Evolutionary conservation across 2,797 vertebrate species (phyloP).

Genomic region (Tachyglossus aculeatus): DNA sequence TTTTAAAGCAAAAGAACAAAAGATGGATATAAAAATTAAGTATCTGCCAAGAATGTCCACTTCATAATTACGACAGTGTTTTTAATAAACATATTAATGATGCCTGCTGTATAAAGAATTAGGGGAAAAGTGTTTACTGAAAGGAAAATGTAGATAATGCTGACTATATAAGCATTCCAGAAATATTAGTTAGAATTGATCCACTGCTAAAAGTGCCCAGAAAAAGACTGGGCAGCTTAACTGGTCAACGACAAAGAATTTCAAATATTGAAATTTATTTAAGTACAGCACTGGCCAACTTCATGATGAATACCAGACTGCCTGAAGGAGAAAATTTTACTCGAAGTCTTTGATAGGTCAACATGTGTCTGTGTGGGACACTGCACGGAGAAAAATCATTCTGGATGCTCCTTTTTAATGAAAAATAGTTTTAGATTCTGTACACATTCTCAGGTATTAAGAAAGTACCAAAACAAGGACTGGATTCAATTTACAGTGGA

Average conservation of each 20-base stretch:
- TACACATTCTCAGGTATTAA: conserved; percentile 11
- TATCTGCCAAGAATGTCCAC: neutral
- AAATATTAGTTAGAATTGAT: conserved; percentile 13
- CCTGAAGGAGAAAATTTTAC: too few species aligned
- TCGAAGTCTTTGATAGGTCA: too few species aligned
- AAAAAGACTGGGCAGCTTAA: neutral
- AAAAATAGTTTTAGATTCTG: neutral
- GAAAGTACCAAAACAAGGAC: neutral
- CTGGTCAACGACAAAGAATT: too few species aligned
- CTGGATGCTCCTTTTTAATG: conserved; percentile 17
- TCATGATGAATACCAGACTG: too few species aligned
- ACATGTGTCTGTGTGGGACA: too few species aligned
- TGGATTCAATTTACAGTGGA: conserved; percentile 11
- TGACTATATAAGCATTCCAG: neutral
- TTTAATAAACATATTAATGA: conserved; percentile 17
- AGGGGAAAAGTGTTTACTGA: neutral
- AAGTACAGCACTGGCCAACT: too few species aligned
- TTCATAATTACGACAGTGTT: neutral
- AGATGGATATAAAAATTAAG: too few species aligned
- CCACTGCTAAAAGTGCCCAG: conserved; percentile 1
- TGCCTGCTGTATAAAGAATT: neutral
- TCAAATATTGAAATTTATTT: neutral
- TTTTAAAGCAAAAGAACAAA: too few species aligned
- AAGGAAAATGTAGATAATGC: neutral
- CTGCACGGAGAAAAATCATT: too few species aligned